Evolutionary conservation across 2,797 vertebrate genomes (phyloP).

Genomic region (Hirundo rustica): DNA sequence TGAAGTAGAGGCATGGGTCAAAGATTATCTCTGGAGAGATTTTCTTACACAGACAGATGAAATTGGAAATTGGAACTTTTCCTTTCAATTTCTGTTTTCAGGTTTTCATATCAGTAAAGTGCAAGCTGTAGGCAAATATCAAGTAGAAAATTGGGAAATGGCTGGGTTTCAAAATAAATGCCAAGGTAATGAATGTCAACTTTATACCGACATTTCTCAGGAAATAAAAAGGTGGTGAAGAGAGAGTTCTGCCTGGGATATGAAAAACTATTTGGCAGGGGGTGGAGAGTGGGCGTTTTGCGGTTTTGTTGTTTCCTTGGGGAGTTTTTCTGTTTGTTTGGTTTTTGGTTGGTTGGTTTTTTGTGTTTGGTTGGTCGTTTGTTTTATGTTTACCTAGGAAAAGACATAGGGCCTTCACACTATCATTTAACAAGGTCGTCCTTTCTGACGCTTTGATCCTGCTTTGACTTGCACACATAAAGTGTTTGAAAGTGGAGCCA

Average conservation of each 20-base stretch:
- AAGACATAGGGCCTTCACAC: background rate
- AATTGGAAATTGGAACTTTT: background rate
- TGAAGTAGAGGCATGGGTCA: background rate
- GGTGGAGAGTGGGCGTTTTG: accelerated
- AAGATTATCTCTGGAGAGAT: background rate
- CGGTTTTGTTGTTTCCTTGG: accelerated
- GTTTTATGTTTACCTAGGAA: background rate
- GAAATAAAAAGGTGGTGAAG: background rate
- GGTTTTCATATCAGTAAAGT: background rate
- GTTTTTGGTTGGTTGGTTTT: background rate
- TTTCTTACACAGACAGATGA: background rate
- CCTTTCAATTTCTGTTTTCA: background rate
- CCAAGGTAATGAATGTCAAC: background rate
- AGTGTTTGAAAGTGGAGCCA: background rate
- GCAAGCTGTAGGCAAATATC: background rate
- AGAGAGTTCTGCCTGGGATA: background rate
- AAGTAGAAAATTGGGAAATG: background rate
- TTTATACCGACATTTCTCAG: background rate
- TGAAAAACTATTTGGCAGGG: background rate
- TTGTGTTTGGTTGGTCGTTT: background rate
- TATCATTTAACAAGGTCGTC: background rate
- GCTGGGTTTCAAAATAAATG: background rate
- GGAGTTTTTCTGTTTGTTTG: background rate
- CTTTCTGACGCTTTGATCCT: background rate
- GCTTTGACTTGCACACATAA: background rate